Conservation (phyloP, 2,113 vertebrate genomes). For the Zosterops pallidus region DNA sequence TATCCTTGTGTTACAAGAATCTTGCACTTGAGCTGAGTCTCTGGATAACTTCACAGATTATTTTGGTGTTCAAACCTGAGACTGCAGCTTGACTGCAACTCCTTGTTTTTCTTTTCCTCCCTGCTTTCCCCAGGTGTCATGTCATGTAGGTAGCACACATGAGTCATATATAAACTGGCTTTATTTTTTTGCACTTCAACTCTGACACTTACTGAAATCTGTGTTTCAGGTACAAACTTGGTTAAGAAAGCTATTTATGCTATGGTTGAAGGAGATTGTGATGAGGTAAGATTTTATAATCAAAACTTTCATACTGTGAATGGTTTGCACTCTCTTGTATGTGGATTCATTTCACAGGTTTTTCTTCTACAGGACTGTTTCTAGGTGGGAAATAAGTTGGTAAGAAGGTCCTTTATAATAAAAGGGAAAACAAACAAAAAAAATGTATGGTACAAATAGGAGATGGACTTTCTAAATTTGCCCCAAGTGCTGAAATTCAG, state of each 20-base stretch:
- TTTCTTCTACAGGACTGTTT: neutral
- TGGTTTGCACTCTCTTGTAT: neutral
- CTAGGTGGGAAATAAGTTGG: neutral
- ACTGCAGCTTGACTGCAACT: slow-evolving; percentile 18
- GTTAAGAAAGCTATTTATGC: slow-evolving; percentile 99
- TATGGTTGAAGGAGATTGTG: slow-evolving; percentile 99
- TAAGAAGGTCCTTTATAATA: neutral
- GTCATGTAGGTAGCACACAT: neutral
- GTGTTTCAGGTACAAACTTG: slow-evolving; percentile 95
- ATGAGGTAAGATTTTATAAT: slow-evolving; percentile 87
- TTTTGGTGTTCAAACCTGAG: neutral
- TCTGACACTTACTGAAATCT: slow-evolving; percentile 61
- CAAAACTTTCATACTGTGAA: slow-evolving; percentile 1
- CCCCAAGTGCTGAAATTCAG: neutral
- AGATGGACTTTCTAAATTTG: neutral
- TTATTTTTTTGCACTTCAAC: neutral
- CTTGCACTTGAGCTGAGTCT: slow-evolving; percentile 45
- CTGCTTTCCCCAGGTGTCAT: neutral
- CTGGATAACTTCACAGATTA: neutral
- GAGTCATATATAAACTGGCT: neutral
- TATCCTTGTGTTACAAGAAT: slow-evolving; percentile 24
- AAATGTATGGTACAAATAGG: neutral
- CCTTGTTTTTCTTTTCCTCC: neutral
- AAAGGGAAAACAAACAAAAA: neutral
- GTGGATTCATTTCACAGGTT: slow-evolving; percentile 7